Conservation (phyloP, 2,113 vertebrate genomes). For the Zapornia atra region DNA sequence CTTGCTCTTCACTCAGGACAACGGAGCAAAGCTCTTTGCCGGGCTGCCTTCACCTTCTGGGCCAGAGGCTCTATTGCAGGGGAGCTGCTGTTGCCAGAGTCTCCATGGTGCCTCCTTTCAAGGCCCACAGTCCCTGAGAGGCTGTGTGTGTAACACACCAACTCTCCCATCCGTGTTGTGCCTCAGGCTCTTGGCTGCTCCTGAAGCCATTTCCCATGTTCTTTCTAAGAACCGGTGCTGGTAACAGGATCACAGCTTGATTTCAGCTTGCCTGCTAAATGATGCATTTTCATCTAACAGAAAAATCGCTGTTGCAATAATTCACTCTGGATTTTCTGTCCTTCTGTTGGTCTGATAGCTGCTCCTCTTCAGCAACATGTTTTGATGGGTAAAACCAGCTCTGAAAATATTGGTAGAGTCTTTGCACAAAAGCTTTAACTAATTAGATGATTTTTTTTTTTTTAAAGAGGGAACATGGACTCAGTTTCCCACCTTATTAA, state of each 20-base stretch:
- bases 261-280: background rate
- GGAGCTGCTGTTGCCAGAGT: background rate
- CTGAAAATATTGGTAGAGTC: background rate
- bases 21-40: background rate
- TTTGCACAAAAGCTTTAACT: background rate
- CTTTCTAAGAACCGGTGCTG: background rate
- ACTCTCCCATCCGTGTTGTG: background rate
- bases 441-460: background rate
- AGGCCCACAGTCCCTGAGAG: background rate
- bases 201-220: background rate
- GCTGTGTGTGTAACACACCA: background rate
- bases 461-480: background rate
- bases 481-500: background rate
- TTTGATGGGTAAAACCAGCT: background rate
- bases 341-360: background rate
- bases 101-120: background rate
- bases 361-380: background rate
- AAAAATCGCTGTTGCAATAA: background rate
- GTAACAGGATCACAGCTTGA: background rate
- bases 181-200: background rate
- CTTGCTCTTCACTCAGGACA: rapidly evolving
- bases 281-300: background rate
- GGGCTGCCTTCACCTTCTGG: background rate
- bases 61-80: background rate
- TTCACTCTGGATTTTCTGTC: background rate